These are phyloP conservation scores for Apoderus coryli DNA, from an alignment of 2,888 invertebrate species.

Conservation along the genomic window DNA sequence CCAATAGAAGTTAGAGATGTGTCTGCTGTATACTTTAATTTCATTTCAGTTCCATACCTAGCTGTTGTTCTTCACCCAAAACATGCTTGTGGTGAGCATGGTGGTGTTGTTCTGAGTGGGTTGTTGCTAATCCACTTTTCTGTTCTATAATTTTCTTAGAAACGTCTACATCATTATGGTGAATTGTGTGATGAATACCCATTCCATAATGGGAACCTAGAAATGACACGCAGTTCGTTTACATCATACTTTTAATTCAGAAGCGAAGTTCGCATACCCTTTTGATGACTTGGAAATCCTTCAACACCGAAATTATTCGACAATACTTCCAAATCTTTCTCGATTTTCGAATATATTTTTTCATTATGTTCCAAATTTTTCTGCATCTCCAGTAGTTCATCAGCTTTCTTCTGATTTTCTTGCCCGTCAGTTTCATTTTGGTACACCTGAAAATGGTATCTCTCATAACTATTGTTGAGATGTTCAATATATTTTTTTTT, in stretches of 20 bases:
- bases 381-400: conserved; percentile 4
- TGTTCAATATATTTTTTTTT: too few relatives aligned
- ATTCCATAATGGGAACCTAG: conserved; percentile 23
- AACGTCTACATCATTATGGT: too few relatives aligned
- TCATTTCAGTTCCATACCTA: conserved; percentile 17
- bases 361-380: conserved; percentile 5
- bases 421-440: conserved; percentile 14
- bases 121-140: too few relatives aligned
- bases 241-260: neutral
- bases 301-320: conserved; percentile 25
- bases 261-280: conserved; percentile 12
- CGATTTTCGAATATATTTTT: conserved; percentile 17
- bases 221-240: too few relatives aligned
- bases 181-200: conserved; percentile 20
- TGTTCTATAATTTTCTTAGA: conserved; percentile 6
- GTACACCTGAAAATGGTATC: too few relatives aligned
- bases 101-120: conserved; percentile 14
- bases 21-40: too few relatives aligned
- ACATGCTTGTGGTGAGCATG: conserved; percentile 23
- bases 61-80: conserved; percentile 30
- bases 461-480: too few relatives aligned
- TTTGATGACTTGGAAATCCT: conserved; percentile 21
- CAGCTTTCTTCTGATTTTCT: conserved; percentile 10
- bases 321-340: conserved; percentile 16
- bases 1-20: too few relatives aligned